Base-by-base conservation (phyloP, 2,797 vertebrate species). In the Arremon aurantiirostris region DNA sequence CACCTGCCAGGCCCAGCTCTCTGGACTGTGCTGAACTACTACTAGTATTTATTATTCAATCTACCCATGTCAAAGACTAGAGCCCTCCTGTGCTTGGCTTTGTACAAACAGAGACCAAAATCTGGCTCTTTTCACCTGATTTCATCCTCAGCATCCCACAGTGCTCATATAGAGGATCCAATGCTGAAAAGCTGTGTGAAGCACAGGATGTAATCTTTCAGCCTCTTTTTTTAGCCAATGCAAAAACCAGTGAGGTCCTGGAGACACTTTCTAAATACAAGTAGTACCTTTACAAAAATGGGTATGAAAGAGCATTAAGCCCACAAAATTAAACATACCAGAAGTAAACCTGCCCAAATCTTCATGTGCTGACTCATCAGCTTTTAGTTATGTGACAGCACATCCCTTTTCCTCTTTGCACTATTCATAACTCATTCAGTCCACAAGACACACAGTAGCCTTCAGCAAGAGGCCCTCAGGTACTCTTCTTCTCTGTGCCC, bases 1-100 rank as follows among this genome's bases (percentile, higher is more conserved):
- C 5, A 1, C 52, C 28, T 6, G 1, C 83, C 83, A 88, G 72
- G 70, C 44, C 5, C 3, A 84, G 80, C 34, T 70, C 86, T 55
- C 71, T 68, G 15, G 46, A 81, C 66, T 81, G 57, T 55, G 47
- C 55, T 93, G 22, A 93, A 78, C 69, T 84, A 39, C 65, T 76
- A 37, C 76, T 66, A 63, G 30, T 88, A 81, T 78, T 94, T 94
- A 69, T 90, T 90, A 79, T 94, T 91, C 19, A 5, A 85, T 78
- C 56, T 68, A 46, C 34, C 66, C 34, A 46, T 14, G 59, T 84
- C 63, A 82, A 76, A 65, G 56, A 84, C 32, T 41, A 70, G 59
- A 88, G 49, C 32, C 41, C 73, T 89, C 44, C 56, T 32, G 32
- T n/a, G 59, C 52, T 59, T 10, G 5, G 26, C 65, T 66, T 65